phyloP scores from a whole-genome alignment of 2,888 invertebrate genomes.

The Crematogaster levior region DNA sequence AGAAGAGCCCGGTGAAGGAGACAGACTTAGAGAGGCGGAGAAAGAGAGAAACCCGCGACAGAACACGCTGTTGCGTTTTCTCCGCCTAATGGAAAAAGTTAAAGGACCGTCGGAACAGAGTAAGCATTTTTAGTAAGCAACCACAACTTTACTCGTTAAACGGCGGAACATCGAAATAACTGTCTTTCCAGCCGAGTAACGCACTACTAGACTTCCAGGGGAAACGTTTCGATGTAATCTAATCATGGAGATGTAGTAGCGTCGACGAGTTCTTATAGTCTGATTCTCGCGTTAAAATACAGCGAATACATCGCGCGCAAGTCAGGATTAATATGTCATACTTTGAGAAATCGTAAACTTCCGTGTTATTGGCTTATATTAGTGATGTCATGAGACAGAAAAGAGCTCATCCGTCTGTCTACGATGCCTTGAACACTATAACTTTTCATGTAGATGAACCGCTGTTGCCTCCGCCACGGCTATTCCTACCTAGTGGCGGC shows the following conservation, averaged over 20 bases:
- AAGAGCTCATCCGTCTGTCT: slow-evolving; percentile 9
- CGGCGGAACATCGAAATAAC: slow-evolving; percentile 55
- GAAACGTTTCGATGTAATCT: slow-evolving; percentile 1
- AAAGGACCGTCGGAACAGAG: slow-evolving; percentile 44
- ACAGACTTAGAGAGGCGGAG: slow-evolving; percentile 10
- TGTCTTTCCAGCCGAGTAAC: slow-evolving; percentile 17
- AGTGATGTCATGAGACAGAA: background rate
- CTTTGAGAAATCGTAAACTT: slow-evolving; percentile 1
- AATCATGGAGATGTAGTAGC: background rate
- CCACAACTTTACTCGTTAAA: slow-evolving; percentile 62
- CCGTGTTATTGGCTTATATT: background rate
- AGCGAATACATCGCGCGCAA: background rate
- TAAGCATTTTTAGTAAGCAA: slow-evolving; percentile 52
- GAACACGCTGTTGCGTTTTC: slow-evolving; percentile 53
- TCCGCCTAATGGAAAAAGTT: slow-evolving; percentile 63
- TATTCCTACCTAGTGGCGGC: slow-evolving; percentile 38
- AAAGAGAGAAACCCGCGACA: slow-evolving; percentile 14
- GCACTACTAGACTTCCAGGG: background rate
- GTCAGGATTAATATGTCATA: background rate
- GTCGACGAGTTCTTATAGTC: background rate
- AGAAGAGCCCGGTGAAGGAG: background rate
- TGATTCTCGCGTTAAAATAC: background rate
- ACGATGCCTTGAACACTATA: slow-evolving; percentile 31
- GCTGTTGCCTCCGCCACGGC: slow-evolving; percentile 13
- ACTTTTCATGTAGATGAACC: slow-evolving; percentile 58